Percentiles rank a stretch among this genome's conserved stretches.
Conservation (phyloP, 2,797 vertebrate genomes). For the Avahi laniger region DNA sequence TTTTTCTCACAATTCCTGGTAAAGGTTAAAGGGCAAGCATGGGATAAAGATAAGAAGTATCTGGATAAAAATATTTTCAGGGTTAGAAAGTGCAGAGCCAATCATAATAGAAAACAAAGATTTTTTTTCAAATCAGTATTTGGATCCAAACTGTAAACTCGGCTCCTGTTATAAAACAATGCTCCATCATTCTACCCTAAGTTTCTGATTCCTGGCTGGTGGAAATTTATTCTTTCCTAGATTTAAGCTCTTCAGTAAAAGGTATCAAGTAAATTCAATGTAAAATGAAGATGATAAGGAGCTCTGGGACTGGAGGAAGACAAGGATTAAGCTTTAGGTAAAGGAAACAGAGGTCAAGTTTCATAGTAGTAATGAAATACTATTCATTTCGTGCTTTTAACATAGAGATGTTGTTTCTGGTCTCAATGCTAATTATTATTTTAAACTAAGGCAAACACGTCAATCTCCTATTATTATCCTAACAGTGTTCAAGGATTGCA, state of each 20-base stretch:
- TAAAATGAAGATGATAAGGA: neutral
- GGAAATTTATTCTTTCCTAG: constrained; percentile 4
- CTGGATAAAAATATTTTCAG: constrained; percentile 49
- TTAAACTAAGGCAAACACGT: constrained; percentile 83
- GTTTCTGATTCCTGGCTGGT: neutral
- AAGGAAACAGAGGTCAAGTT: constrained; percentile 38
- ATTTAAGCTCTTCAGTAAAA: neutral
- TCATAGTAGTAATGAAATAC: constrained; percentile 70
- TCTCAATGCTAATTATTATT: constrained; percentile 40
- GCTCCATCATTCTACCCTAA: neutral
- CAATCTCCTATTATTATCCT: constrained; percentile 80
- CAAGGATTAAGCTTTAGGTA: neutral
- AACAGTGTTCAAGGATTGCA: constrained; percentile 81
- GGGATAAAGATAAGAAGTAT: constrained; percentile 28
- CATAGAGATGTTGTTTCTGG: constrained; percentile 82
- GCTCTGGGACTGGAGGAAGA: neutral
- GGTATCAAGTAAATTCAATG: neutral
- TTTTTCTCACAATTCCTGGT: constrained; percentile 21
- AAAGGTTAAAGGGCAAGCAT: neutral
- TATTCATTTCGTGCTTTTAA: constrained; percentile 77
- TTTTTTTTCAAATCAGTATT: neutral
- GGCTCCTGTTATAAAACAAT: constrained; percentile 20
- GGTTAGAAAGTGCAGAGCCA: constrained; percentile 18
- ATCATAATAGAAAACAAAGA: constrained; percentile 49
- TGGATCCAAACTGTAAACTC: constrained; percentile 36